Evolutionary conservation across 1,140 invertebrate species (phyloP).

Genomic region (Berghia stephanieae): DNA sequence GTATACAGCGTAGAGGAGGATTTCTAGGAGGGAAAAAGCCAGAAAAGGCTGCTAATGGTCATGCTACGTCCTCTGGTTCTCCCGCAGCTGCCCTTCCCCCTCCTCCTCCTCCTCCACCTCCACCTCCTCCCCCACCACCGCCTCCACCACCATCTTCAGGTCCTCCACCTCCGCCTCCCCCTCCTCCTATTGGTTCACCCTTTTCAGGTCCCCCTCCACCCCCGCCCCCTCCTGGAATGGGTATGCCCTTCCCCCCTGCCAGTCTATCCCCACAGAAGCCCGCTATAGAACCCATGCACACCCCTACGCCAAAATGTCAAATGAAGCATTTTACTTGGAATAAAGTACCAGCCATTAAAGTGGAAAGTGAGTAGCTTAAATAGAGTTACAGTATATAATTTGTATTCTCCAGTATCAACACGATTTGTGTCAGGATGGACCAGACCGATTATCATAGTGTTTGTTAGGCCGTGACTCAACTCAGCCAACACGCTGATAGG

Average conservation of each 20-base stretch:
- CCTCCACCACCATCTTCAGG: constrained; percentile 45
- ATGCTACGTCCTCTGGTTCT: not conserved
- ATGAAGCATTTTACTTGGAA: constrained; percentile 63
- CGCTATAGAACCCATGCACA: constrained; percentile 44
- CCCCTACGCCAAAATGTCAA: constrained; percentile 59
- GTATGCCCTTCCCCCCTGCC: constrained; percentile 30
- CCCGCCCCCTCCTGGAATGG: constrained; percentile 22
- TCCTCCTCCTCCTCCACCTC: constrained; percentile 31
- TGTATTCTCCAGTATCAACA: too few relatives aligned
- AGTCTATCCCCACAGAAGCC: constrained; percentile 32
- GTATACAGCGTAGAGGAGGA: too few relatives aligned
- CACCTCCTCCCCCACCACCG: constrained; percentile 9
- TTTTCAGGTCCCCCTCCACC: constrained; percentile 30
- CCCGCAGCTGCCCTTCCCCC: constrained; percentile 22
- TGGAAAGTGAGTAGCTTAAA: constrained; percentile 51
- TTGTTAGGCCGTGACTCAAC: too few relatives aligned
- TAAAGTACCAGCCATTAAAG: constrained; percentile 50
- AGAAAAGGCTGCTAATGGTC: too few relatives aligned
- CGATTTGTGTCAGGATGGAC: too few relatives aligned
- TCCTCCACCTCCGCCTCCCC: constrained; percentile 42
- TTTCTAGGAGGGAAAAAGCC: too few relatives aligned
- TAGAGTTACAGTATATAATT: too few relatives aligned
- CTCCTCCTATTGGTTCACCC: constrained; percentile 13
- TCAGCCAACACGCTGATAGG: too few relatives aligned
- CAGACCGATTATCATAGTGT: too few relatives aligned